Evolutionary conservation across 2,797 vertebrate species (phyloP).

Genomic region (Menidia menidia): DNA sequence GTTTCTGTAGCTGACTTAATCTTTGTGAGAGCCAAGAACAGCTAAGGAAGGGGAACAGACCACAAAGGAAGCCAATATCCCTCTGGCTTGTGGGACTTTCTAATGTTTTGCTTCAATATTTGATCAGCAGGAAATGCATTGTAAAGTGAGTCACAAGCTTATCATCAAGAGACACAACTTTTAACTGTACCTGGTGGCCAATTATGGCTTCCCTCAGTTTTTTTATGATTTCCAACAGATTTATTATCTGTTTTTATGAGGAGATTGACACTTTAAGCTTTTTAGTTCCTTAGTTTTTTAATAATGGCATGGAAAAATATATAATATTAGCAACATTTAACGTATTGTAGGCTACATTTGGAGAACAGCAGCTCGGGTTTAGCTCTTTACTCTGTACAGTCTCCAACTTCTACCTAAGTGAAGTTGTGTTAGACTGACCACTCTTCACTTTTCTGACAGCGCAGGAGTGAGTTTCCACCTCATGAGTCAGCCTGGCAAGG

Average conservation of each 20-base stretch:
- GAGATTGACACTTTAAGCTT: slow-evolving; percentile 21
- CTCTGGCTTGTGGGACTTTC: slow-evolving; percentile 36
- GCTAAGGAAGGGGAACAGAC: slow-evolving; percentile 72
- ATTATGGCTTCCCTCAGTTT: slow-evolving; percentile 22
- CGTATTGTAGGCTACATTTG: slow-evolving; percentile 57
- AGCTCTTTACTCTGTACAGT: slow-evolving; percentile 38
- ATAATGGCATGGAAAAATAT: slow-evolving; percentile 20
- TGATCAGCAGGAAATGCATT: slow-evolving; percentile 55
- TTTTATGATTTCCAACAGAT: slow-evolving; percentile 31
- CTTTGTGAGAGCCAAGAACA: slow-evolving; percentile 68
- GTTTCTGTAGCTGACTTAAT: slow-evolving; percentile 70
- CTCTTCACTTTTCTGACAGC: slow-evolving; percentile 69
- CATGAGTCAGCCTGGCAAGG: slow-evolving; percentile 64
- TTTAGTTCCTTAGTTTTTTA: slow-evolving; percentile 37
- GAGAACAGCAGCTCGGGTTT: slow-evolving; percentile 33
- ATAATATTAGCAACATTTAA: slow-evolving; percentile 15
- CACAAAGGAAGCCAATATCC: slow-evolving; percentile 72
- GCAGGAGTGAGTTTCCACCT: slow-evolving; percentile 73
- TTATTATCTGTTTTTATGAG: slow-evolving; percentile 38
- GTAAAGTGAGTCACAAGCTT: slow-evolving; percentile 16
- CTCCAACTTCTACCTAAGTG: slow-evolving; percentile 72
- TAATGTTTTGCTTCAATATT: slow-evolving; percentile 38
- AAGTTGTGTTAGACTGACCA: slow-evolving; percentile 52
- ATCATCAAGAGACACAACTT: slow-evolving; percentile 27
- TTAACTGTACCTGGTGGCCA: slow-evolving; percentile 16